Evolutionary conservation across 2,888 invertebrate genomes (phyloP), one percentile per base, ranked within the genome.

Genomic region (Drosophila affinis): DNA sequence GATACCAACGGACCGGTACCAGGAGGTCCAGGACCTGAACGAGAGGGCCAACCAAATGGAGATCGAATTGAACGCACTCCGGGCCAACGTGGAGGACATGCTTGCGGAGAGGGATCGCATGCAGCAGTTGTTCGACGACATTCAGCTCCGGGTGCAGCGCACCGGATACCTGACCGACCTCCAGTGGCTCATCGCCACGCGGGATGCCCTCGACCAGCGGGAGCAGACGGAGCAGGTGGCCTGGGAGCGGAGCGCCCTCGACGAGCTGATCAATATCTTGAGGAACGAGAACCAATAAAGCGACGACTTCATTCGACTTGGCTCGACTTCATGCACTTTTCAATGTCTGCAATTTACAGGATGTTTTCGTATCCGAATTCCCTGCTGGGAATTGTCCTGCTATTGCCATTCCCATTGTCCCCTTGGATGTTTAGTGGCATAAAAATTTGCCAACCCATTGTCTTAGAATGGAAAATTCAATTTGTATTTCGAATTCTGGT

Each of bases 391-490:
- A 79, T 79, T 76, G 76, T 18, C 29, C 48, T 18, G 46, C 32
- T 39, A 34, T 34, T 18, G 51, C 39, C 45, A 32, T 56, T 32
- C 34, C 14, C 29, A 24, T 24, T 24, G 24, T 24, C 24, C 24
- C 24, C 1, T 24, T 34, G 29, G 29, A 29, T 29, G 29, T 29
- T 29, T 7, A 17, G 34, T 45, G 32, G 52, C 27, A 69, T 49
- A 51, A 75, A 78, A 87, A 80, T 83, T 83, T 69, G 68, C 60
- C 57, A 62, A 56, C 46, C 78, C 71, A 72, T 87, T 83, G 85
- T 85, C 85, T 87, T 80, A 78, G 78, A 82, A 83, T 85, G 72
- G 74, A 65, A 80, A 87, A 88, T 79, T 83, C 86, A 88, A 88
- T 88, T 85, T 88, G 71, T 65, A 62, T 70, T 75, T 71, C 65